phyloP scores from a whole-genome alignment of 2,797 vertebrate genomes.

The Ctenopoma kingsleyae region DNA sequence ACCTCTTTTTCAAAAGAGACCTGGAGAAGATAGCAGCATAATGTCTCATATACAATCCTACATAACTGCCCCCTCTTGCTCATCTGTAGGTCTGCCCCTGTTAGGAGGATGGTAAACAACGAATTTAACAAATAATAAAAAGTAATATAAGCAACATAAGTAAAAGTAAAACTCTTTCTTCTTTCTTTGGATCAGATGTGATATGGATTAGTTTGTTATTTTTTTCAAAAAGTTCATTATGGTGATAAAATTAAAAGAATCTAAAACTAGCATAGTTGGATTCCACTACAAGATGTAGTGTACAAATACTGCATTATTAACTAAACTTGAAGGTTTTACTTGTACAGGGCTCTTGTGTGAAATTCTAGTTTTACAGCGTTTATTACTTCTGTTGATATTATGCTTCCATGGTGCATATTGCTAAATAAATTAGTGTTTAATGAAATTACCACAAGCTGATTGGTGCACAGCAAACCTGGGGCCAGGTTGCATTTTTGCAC shows the following conservation, averaged over 20 bases:
- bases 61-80: too few relatives aligned
- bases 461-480: conserved; percentile 7
- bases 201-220: neutral
- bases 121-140: too few relatives aligned
- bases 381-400: conserved; percentile 13
- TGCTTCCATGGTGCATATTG: conserved; percentile 9
- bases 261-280: neutral
- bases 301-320: neutral
- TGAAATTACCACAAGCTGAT: conserved; percentile 28
- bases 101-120: too few relatives aligned
- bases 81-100: too few relatives aligned
- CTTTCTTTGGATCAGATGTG: neutral
- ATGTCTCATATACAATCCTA: too few relatives aligned
- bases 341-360: neutral
- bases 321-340: neutral
- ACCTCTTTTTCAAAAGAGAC: too few relatives aligned
- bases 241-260: neutral
- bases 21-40: too few relatives aligned
- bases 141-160: too few relatives aligned
- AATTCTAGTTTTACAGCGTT: conserved; percentile 1
- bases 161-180: too few relatives aligned
- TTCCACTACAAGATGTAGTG: neutral
- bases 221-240: too few relatives aligned
- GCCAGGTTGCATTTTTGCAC: conserved; percentile 12
- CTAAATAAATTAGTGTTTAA: conserved; percentile 28